Base-by-base conservation (phyloP, 2,888 invertebrate genomes). In the Rotaria sp. region DNA sequence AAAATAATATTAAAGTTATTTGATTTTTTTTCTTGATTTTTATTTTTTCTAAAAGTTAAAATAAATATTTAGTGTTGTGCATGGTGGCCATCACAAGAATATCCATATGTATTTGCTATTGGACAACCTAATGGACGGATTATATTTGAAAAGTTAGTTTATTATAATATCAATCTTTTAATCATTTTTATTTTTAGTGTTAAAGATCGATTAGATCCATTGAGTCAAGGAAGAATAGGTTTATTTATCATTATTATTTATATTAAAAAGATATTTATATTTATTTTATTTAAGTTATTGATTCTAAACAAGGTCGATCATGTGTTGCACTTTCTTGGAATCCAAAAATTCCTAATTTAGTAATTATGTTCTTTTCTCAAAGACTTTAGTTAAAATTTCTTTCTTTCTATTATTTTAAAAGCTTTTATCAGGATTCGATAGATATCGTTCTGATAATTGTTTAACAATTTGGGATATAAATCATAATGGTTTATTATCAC, bases 271-370 rank as follows among this genome's bases (percentile, higher is more conserved):
- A 91, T 89, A 92, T 89, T 90, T 91, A 24, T 89, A 96, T 96
- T 80, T n/a, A 11, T 80, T 45, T 80, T 15, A 1, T 41, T 80
- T 13, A 45, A 80, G 45, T 80, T 26, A 41, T 80, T 15, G 45
- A 94, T 86, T 95, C 96, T 0, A 94, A 94, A 86, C 95, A 95
- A 91, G 93, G 94, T 24, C 92, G 96, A 21, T 94, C 95, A 88
- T 96, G 96, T 90, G 95, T 95, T 89, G 94, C 94, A 0, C 93
- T 97, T 26, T 93, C 95, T 50, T 97, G 96, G 96, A 96, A 95
- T 91, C 94, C 94, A 55, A 91, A 93, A 26, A 95, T 96, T 88
- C 93, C 93, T 41, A 94, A 95, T 90, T 92, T 96, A 88, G 91
- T 91, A 88, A 87, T n/a, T 10, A 2, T 2, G 2, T 26, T 10